phyloP scores from a whole-genome alignment of 1,140 invertebrate genomes.

The Diabrotica undecimpunctata region DNA sequence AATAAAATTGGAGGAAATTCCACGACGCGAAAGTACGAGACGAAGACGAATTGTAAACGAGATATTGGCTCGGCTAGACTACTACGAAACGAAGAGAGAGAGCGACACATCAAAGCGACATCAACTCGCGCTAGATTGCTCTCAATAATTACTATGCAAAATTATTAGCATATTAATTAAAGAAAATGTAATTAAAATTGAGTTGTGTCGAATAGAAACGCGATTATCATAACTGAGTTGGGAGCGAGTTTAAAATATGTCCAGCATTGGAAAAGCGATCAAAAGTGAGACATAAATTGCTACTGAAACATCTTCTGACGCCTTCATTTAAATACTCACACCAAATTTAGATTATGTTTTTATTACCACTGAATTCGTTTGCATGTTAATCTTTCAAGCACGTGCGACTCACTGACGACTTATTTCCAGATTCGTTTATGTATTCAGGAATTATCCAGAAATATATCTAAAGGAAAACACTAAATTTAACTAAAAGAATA shows the following conservation, averaged over 20 bases:
- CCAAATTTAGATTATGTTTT: slow-evolving; percentile 43
- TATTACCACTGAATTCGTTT: slow-evolving; percentile 42
- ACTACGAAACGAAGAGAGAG: slow-evolving; percentile 9
- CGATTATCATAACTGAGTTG: slow-evolving; percentile 44
- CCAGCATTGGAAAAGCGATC: slow-evolving; percentile 38
- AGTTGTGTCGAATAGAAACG: slow-evolving; percentile 46
- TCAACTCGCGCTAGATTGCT: slow-evolving; percentile 50
- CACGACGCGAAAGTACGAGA: neutral
- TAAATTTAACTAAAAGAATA: too few relatives aligned
- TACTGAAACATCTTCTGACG: slow-evolving; percentile 43
- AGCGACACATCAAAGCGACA: slow-evolving; percentile 50
- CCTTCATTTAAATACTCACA: slow-evolving; percentile 40
- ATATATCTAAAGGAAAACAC: too few relatives aligned
- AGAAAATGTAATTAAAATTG: slow-evolving; percentile 51
- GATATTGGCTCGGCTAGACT: neutral
- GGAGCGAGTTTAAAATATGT: slow-evolving; percentile 38
- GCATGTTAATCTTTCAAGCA: slow-evolving; percentile 40
- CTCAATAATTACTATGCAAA: slow-evolving; percentile 54
- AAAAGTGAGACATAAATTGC: slow-evolving; percentile 40
- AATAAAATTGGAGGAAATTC: neutral
- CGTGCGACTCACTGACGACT: slow-evolving; percentile 21
- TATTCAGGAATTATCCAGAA: too few relatives aligned
- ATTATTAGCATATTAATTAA: slow-evolving; percentile 56
- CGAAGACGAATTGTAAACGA: neutral
- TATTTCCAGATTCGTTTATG: too few relatives aligned